Percentiles rank a stretch among this genome's conserved stretches.
These are phyloP conservation scores for Arbacia lixula DNA, from an alignment of 53 echinoderm and acorn worm genomes.

Conservation along the genomic window DNA sequence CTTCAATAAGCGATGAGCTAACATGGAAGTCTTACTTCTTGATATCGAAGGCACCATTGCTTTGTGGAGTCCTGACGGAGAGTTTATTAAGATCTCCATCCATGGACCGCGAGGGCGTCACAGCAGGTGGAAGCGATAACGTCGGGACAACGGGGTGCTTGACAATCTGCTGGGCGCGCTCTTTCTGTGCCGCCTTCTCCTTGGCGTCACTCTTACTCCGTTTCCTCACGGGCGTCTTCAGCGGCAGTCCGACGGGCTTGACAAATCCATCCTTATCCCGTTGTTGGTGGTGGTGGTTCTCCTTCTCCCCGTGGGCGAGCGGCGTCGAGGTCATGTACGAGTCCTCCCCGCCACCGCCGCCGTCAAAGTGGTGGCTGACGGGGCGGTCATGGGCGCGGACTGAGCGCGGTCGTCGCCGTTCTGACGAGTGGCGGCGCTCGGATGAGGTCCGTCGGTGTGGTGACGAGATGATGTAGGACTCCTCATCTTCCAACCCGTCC, in stretches of 20 bases:
- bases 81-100: conserved; percentile 73
- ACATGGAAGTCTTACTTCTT: conserved; percentile 88
- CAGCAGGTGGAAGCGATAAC: conserved; percentile 82
- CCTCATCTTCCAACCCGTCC: conserved; percentile 93
- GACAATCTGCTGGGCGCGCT: conserved; percentile 24
- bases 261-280: conserved; percentile 86
- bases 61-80: conserved; percentile 21
- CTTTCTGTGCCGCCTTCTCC: conserved; percentile 57
- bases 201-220: conserved; percentile 77
- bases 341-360: conserved; percentile 25
- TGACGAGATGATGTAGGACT: conserved; percentile 70
- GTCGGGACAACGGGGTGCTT: conserved; percentile 96
- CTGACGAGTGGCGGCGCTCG: conserved; percentile 24
- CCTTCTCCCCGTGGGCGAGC: conserved; percentile 16
- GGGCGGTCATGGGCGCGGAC: conserved; percentile 33
- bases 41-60: conserved; percentile 59
- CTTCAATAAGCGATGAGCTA: no score
- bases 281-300: conserved; percentile 39
- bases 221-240: conserved; percentile 75
- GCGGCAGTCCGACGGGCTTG: conserved; percentile 74
- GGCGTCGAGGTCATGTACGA: conserved; percentile 16
- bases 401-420: conserved; percentile 30
- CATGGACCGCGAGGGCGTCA: conserved; percentile 80
- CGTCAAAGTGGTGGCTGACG: conserved; percentile 60
- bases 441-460: conserved; percentile 43